Conservation (phyloP, 2,797 vertebrate species). For the Saxicola maurus region DNA sequence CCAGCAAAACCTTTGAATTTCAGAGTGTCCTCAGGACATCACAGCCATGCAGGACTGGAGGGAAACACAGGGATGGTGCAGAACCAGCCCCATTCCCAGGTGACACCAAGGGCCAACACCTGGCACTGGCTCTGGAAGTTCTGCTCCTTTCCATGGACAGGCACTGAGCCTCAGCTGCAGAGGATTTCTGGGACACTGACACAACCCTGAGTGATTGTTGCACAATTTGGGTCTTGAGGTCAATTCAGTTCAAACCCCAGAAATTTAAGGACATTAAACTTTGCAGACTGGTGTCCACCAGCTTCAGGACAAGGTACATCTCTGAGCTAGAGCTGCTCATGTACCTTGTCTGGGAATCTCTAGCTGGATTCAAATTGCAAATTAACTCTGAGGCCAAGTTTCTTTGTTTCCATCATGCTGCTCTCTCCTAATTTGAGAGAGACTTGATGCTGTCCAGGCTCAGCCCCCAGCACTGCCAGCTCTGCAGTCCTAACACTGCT, state of each 20-base stretch:
- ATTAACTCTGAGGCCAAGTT: not conserved
- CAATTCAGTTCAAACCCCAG: not conserved
- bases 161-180: not conserved
- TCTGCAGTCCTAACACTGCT: not conserved
- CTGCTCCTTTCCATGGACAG: not conserved
- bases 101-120: not conserved
- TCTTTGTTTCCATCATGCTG: fast-evolving
- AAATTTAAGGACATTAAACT: not conserved
- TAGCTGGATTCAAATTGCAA: not conserved
- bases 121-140: no score
- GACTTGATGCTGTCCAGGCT: not conserved
- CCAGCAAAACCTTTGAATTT: not conserved
- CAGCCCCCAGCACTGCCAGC: not conserved
- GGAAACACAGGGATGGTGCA: not conserved
- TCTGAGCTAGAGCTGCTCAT: not conserved
- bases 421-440: not conserved
- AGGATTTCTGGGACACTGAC: not conserved
- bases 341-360: not conserved
- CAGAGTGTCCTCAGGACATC: not conserved
- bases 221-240: not conserved
- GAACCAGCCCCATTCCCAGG: no score
- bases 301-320: not conserved
- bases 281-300: not conserved
- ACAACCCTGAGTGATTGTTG: not conserved
- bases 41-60: not conserved